Base-by-base conservation (phyloP, 2,797 vertebrate species). In the Lepilemur septentrionalis region DNA sequence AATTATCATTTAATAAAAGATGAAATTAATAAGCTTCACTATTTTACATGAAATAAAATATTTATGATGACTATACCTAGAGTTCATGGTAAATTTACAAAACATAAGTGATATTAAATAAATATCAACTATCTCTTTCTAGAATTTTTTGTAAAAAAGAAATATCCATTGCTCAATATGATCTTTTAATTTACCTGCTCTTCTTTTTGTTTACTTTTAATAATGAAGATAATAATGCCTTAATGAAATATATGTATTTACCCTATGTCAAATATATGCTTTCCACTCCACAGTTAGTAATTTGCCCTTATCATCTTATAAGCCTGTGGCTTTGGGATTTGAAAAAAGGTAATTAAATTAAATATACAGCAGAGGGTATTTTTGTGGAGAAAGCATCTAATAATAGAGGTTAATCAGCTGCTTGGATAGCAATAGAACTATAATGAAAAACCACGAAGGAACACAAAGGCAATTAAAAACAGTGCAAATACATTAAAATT, bases 321-420 rank as follows among this genome's bases (percentile, higher is more conserved):
- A 95, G 79, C 50, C 59, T 88, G 30, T 84, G 89, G n/a, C 52
- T 96, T 67, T 83, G 38, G 91, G 78, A 95, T 97, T 96, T 97
- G 30, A 84, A 94, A 85, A 85, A 83, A 89, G 38, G 70, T 96
- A 97, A 98, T 97, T 98, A 52, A 55, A 55, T 76, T 76, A 97
- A 95, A 97, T 97, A 92, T 61, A 96, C 97, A 96, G 25, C 65
- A 92, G n/a, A 95, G 48, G 25, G 15, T 63, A 91, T 97, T 97
- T 96, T 96, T 84, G 67, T 95, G 85, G 79, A 94, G 82, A 96
- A 95, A 96, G 57, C 48, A 86, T 59, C 86, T 92, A 97, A 96
- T 95, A 96, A 97, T 97, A 96, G 91, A 97, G 76, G 95, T 95
- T 98, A 97, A 97, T 98, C 97, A 97, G 89, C 35, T 96, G 69